Base-by-base conservation (phyloP, 1,140 invertebrate genomes). In the Eueides isabella region DNA sequence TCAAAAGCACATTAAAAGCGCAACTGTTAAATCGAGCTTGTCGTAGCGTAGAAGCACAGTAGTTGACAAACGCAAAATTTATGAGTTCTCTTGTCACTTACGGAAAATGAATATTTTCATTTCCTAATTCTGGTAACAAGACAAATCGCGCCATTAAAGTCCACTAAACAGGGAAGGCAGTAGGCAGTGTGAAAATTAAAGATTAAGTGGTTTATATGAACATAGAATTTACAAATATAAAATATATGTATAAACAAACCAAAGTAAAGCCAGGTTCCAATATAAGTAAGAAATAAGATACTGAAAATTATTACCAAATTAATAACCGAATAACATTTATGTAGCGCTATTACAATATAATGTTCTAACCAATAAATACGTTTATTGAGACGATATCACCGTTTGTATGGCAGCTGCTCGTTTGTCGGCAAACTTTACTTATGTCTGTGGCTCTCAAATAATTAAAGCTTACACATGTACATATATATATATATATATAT, bases 361-460 rank as follows among this genome's bases (percentile, higher is more conserved):
- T 55, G 48, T 55, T 63, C 14, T n/a, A 30, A 63, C 14, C 23
- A 63, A 63, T 63, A 30, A 63, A 63, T 63, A n/a, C 5, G 26
- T 19, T 63, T 63, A 33, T 63, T n/a, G 23, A 63, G 62, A 28
- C 31, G 16, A 26, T 55, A 48, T 67, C 23, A 67, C 35, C 48
- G 55, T 69, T 61, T 61, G 55, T 35, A 31, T 69, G 31, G 48
- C 67, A 69, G 48, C 67, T 69, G 67, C 31, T 69, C 19, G 48
- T 69, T 61, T 69, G n/a, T 48, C 55, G 26, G 31, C 31, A 61
- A 69, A 69, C 48, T 55, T 67, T 26, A 67, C 35, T 67, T 67
- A 23, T 7, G 44, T 14, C 67, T 61, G 44, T 23, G 67, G n/a
- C n/a, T 69, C 48, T 69, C 31, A 69, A 63, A 69, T 11, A 23